Percentiles rank a stretch among this genome's conserved stretches.
Conservation (phyloP, 2,113 vertebrate genomes). For the Oostethus manadensis region DNA sequence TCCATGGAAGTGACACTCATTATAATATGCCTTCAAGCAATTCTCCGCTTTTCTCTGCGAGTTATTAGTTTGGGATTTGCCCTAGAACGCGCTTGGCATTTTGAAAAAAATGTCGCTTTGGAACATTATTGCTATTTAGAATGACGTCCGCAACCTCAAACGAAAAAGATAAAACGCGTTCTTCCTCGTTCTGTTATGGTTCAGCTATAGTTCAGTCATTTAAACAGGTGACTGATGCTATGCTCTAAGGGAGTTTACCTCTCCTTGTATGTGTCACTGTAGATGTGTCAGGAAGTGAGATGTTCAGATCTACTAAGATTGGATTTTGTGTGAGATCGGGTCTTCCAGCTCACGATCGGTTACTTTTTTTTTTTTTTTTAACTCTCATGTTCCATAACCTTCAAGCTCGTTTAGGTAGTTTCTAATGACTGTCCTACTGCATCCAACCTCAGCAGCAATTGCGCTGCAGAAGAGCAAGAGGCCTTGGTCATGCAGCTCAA, state of each 20-base stretch:
- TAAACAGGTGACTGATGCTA: neutral
- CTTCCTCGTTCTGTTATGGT: neutral
- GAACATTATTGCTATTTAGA: neutral
- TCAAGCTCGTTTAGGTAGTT: no score
- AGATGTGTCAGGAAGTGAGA: neutral
- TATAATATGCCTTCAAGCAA: conserved; percentile 12
- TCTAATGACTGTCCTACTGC: no score
- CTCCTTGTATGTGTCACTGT: neutral
- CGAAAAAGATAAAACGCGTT: neutral
- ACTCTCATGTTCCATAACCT: no score
- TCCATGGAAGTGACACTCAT: conserved; percentile 2
- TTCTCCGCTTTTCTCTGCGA: neutral
- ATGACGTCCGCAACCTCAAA: neutral
- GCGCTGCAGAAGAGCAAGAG: no score
- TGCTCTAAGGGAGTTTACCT: neutral
- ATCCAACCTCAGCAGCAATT: no score
- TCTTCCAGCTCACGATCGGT: no score
- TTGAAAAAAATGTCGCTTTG: neutral
- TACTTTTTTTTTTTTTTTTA: no score
- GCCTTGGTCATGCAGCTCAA: no score
- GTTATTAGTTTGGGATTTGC: neutral
- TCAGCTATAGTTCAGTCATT: neutral
- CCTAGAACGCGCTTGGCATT: neutral
- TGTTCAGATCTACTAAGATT: neutral
- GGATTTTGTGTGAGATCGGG: no score